phyloP scores from a whole-genome alignment of 1,140 invertebrate genomes.

The Matsumurasca onukii region DNA sequence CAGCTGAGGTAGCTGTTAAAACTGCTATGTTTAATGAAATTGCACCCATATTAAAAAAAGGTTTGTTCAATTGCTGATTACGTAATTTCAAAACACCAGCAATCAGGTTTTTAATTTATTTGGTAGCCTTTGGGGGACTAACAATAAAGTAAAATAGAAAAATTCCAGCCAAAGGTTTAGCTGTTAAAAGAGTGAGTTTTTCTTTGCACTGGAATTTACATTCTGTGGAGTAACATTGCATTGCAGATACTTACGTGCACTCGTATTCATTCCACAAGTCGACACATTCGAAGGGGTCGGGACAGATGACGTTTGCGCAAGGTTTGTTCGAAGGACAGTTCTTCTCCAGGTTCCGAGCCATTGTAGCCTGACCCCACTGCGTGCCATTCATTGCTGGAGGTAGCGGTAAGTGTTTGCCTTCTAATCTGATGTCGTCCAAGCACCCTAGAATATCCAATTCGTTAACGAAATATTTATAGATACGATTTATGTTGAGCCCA shows the following conservation, averaged over 20 bases:
- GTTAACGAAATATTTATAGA: neutral
- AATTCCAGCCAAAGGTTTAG: too few species aligned
- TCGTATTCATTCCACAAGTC: constrained; percentile 96
- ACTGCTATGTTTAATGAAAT: too few species aligned
- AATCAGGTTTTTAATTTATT: too few species aligned
- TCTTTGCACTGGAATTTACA: too few species aligned
- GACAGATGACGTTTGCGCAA: constrained; percentile 88
- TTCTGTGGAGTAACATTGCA: too few species aligned
- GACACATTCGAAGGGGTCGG: constrained; percentile 91
- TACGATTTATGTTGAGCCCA: constrained; percentile 12
- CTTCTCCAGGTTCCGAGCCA: constrained; percentile 84
- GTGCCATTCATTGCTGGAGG: constrained; percentile 92
- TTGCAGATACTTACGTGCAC: constrained; percentile 92
- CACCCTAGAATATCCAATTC: constrained; percentile 58
- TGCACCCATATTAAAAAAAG: too few species aligned
- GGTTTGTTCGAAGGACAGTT: constrained; percentile 93
- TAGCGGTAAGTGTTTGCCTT: constrained; percentile 88
- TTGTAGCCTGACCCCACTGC: constrained; percentile 92
- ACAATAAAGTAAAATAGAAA: too few species aligned
- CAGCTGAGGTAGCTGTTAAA: too few species aligned
- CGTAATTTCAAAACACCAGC: too few species aligned
- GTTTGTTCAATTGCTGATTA: too few species aligned
- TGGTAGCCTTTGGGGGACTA: too few species aligned
- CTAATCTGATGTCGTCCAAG: constrained; percentile 81
- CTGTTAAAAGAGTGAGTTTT: too few species aligned